Conservation (phyloP, 2,113 vertebrate species). For the Amphiprion ocellaris region DNA sequence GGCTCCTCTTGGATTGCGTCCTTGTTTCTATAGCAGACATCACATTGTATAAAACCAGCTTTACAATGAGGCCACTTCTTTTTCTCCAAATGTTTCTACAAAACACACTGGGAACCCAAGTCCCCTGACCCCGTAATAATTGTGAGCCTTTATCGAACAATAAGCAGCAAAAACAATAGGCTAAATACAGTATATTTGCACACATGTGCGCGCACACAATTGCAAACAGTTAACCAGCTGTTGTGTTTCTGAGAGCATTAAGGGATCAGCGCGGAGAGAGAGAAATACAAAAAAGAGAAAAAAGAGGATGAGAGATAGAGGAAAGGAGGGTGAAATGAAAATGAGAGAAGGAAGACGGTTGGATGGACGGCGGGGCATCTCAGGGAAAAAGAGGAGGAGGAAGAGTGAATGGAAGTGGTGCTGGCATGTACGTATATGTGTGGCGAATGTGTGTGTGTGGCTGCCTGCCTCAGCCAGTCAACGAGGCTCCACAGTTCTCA, state of each 20-base stretch:
- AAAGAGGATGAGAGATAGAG: neutral
- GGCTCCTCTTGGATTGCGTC: neutral
- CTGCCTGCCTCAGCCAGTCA: constrained; percentile 69
- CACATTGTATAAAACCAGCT: neutral
- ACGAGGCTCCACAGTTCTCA: constrained; percentile 80
- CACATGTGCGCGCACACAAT: neutral
- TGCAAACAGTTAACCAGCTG: constrained; percentile 33
- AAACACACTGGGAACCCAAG: neutral
- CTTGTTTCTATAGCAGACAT: constrained; percentile 2
- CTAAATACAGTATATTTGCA: constrained; percentile 34
- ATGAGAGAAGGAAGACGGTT: constrained; percentile 39
- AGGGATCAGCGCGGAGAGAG: constrained; percentile 22
- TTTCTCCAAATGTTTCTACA: neutral
- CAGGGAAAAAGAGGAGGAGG: constrained; percentile 22
- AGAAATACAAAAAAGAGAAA: neutral
- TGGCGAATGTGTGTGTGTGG: constrained; percentile 21
- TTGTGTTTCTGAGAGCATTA: constrained; percentile 29
- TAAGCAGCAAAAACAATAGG: constrained; percentile 27
- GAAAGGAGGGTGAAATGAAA: constrained; percentile 36
- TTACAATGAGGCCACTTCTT: constrained; percentile 3
- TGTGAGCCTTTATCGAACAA: constrained; percentile 30
- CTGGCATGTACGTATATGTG: constrained; percentile 62
- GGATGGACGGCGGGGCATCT: constrained; percentile 54
- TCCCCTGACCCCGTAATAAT: constrained; percentile 32
- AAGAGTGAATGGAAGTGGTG: constrained; percentile 69